Evolutionary conservation across 1,140 invertebrate species (phyloP), one percentile per base, ranked within the genome.

Genomic region (Procambarus virginalis): DNA sequence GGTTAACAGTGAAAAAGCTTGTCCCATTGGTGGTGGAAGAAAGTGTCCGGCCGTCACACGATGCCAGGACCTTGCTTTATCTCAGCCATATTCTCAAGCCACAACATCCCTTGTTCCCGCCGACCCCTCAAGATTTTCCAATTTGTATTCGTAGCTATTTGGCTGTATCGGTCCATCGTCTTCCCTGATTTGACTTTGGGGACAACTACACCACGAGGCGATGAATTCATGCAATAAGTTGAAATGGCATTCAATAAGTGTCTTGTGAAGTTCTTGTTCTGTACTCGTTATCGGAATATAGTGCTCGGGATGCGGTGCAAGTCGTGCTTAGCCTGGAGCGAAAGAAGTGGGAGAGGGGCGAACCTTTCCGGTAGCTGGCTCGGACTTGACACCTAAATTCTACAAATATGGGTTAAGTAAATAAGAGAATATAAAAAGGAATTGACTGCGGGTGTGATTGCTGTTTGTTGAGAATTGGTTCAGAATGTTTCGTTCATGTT

Each of bases 351-450:
- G 48, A 73, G 14, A 46, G 60, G 48, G 64, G 70, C 79, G 86
- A 88, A 88, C 9, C 64, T 81, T 79, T 88, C 12, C 70, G 78
- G 78, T 45, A 12, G 8, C 20, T 2, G 77, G 64, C 60, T 46
- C 12, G 12, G 64, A 10, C 88, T 84, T 68, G 88, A 84, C 88
- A 89, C 88, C 88, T 89, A 89, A 89, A 84, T 89, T 78, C 88
- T 89, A 84, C 88, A 89, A 89, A 89, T 89, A 89, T 84, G 88
- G 88, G 88, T 84, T 89, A 89, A 89, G 88, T 89, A 89, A 89
- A 89, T 89, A 89, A 89, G 81, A 89, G 82, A 49, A 84, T 84
- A 89, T 89, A 89, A 89, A 89, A 89, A 89, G 88, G 88, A 89
- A 89, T 89, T 89, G 88, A 89, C 75, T 84, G 88, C 88, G 88